A percentile compares a stretch with the other conserved stretches of the same genome.
phyloP scores from a whole-genome alignment of 1,140 invertebrate species.

The Cyclina sinensis region DNA sequence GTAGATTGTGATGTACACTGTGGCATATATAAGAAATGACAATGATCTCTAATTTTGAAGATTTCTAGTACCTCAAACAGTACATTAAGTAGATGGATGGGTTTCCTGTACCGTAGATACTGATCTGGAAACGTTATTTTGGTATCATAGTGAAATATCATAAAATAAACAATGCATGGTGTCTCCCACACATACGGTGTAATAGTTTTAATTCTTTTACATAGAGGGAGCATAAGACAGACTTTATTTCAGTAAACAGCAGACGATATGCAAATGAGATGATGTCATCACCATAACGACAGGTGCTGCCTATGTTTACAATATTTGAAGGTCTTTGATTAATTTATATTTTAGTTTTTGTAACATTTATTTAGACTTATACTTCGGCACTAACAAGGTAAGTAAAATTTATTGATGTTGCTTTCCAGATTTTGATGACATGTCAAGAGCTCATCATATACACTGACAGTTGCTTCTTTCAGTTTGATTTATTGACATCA shows the following conservation, averaged over 20 bases:
- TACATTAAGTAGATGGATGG: too few relatives aligned
- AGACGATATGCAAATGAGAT: conserved; percentile 31
- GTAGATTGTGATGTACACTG: too few relatives aligned
- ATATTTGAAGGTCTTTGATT: background rate
- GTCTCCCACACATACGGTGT: conserved; percentile 76
- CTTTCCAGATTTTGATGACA: too few relatives aligned
- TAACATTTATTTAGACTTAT: background rate
- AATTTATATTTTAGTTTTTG: background rate
- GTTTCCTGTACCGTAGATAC: too few relatives aligned
- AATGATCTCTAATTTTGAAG: too few relatives aligned
- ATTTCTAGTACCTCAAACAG: too few relatives aligned
- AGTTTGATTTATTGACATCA: too few relatives aligned
- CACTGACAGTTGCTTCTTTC: too few relatives aligned
- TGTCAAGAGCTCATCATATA: too few relatives aligned
- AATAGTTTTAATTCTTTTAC: conserved; percentile 78
- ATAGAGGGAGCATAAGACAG: conserved; percentile 20
- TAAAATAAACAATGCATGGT: conserved; percentile 26
- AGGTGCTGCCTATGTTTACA: conserved; percentile 20
- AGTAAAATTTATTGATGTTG: background rate
- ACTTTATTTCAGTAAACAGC: conserved; percentile 58
- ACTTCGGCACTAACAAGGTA: background rate
- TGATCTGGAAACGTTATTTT: background rate
- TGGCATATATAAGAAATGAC: too few relatives aligned
- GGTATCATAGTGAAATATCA: background rate
- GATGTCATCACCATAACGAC: conserved; percentile 44